Percentiles rank a stretch among this genome's conserved stretches.
phyloP scores from a whole-genome alignment of 2,113 vertebrate genomes.

The Emberiza fucata region DNA sequence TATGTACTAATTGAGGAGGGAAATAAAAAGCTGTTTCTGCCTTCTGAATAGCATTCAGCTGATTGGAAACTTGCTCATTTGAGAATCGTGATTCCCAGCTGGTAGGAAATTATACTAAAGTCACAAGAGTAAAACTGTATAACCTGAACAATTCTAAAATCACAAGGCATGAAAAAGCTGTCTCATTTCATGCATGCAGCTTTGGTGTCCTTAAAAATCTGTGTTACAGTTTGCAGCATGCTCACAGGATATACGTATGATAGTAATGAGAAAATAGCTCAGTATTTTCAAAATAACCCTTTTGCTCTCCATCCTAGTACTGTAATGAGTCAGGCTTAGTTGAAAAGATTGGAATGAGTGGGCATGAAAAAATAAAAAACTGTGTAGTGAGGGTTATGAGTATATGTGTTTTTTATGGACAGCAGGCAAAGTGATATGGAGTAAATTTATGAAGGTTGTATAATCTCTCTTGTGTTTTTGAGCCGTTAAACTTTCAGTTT shows the following conservation, averaged over 20 bases:
- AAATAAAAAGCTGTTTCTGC: background rate
- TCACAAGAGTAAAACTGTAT: background rate
- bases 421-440: background rate
- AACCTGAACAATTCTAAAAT: background rate
- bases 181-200: background rate
- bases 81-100: background rate
- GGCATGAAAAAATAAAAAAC: background rate
- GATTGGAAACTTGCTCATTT: background rate
- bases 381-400: background rate
- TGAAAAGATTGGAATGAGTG: background rate
- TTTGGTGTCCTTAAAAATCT: background rate
- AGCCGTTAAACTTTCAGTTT: background rate
- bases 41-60: background rate
- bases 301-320: background rate
- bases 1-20: background rate
- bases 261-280: background rate
- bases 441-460: background rate
- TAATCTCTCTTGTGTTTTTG: background rate
- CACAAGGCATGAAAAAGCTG: background rate
- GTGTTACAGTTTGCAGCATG: background rate
- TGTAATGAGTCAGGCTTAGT: background rate
- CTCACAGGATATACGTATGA: fast-evolving
- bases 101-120: background rate
- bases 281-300: background rate
- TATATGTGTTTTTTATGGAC: background rate